These are phyloP conservation scores for Caradrina clavipalpis DNA, from an alignment of 2,888 invertebrate genomes.

Conservation along the genomic window DNA sequence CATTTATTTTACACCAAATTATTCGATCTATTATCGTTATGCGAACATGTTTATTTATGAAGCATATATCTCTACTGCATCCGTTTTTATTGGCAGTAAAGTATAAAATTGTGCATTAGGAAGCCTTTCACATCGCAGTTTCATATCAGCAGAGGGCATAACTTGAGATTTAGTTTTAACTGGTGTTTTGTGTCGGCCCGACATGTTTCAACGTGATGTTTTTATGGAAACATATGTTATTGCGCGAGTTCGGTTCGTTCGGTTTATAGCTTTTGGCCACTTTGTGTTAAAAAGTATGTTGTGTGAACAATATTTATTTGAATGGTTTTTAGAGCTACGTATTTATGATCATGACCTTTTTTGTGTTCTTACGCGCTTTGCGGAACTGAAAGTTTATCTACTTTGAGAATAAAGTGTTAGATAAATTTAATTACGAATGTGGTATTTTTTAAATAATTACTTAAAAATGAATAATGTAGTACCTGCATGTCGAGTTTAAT, in stretches of 20 bases:
- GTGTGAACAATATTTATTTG: conserved; percentile 44
- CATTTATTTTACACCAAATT: conserved; percentile 85
- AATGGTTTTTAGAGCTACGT: conserved; percentile 32
- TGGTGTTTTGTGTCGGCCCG: conserved; percentile 79
- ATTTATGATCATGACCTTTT: conserved; percentile 43
- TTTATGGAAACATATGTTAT: conserved; percentile 85
- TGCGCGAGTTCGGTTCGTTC: conserved; percentile 75
- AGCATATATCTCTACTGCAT: conserved; percentile 77
- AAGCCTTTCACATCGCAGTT: conserved; percentile 84
- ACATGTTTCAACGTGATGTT: conserved; percentile 81
- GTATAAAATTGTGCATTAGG: conserved; percentile 88
- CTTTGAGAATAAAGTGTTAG: background rate
- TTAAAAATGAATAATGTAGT: background rate
- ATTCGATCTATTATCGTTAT: conserved; percentile 84
- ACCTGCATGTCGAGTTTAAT: background rate
- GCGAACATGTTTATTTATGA: conserved; percentile 86
- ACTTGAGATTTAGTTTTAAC: conserved; percentile 86
- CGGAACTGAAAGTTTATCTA: conserved; percentile 25
- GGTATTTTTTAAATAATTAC: background rate
- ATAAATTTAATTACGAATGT: background rate
- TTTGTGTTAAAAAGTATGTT: conserved; percentile 75
- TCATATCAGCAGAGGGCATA: conserved; percentile 82
- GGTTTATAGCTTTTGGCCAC: conserved; percentile 83
- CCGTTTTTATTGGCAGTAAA: conserved; percentile 88
- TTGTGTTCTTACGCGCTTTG: conserved; percentile 50